Evolutionary conservation across 92 coral and sea anemone genomes (phyloP).

Genomic region (Palythoa heliodiscus): DNA sequence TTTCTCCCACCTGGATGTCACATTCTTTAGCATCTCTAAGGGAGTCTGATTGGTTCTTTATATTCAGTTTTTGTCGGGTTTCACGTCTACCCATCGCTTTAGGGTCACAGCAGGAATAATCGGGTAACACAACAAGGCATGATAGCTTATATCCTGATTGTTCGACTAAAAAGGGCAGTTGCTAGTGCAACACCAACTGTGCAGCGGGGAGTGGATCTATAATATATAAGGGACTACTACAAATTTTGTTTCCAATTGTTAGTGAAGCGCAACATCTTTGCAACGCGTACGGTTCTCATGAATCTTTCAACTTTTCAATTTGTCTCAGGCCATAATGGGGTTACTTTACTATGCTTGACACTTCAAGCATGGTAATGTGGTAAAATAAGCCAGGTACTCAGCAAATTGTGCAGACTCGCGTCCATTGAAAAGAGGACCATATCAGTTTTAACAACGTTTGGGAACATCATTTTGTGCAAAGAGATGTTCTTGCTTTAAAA

Average conservation of each 20-base stretch:
- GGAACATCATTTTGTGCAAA: constrained; percentile 48
- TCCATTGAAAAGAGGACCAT: not conserved
- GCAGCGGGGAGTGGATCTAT: constrained; percentile 47
- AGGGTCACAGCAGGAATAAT: not conserved
- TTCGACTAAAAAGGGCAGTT: constrained; percentile 45
- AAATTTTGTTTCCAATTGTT: not conserved
- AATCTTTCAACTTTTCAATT: not conserved
- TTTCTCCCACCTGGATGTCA: too few relatives aligned
- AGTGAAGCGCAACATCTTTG: not conserved
- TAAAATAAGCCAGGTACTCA: constrained; percentile 8
- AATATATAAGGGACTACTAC: constrained; percentile 42
- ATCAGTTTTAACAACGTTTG: constrained; percentile 12
- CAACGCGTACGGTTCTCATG: not conserved
- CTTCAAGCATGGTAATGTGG: too few relatives aligned
- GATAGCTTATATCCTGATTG: constrained; percentile 20
- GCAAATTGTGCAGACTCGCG: constrained; percentile 46
- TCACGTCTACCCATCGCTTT: not conserved
- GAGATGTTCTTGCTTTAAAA: not conserved
- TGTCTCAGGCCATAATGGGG: not conserved
- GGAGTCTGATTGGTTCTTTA: too few relatives aligned
- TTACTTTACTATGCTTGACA: constrained; percentile 45
- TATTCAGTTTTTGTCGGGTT: not conserved
- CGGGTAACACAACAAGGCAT: not conserved
- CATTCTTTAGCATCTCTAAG: too few relatives aligned
- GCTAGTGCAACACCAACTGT: constrained; percentile 47